Conservation (phyloP, 37 sponge, comb jelly and placozoan species). For the Ephydatia muelleri region DNA sequence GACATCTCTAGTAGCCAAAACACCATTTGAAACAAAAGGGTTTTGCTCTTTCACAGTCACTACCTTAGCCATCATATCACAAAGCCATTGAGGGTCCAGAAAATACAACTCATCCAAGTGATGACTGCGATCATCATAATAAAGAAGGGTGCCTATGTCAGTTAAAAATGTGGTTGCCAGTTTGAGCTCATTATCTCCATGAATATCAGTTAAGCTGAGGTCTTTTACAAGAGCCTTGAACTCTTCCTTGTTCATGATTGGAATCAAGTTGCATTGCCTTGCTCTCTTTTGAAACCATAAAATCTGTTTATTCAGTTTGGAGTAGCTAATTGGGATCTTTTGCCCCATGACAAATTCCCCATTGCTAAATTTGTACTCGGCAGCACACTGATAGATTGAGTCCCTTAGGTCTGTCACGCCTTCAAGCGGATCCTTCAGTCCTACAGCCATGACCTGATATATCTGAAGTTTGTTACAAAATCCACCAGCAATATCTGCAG, state of each 20-base stretch:
- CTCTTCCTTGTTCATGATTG: conserved; percentile 75
- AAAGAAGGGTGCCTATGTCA: conserved; percentile 82
- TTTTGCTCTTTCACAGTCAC: conserved; percentile 83
- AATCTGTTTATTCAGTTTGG: conserved; percentile 69
- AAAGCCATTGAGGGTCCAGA: conserved; percentile 91
- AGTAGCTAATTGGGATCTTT: conserved; percentile 87
- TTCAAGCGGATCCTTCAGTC: conserved; percentile 56
- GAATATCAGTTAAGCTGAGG: conserved; percentile 65
- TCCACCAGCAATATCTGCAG: conserved; percentile 30
- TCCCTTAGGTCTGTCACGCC: conserved; percentile 70
- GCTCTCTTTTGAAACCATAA: conserved; percentile 62
- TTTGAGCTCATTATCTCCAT: conserved; percentile 75
- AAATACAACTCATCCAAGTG: conserved; percentile 84
- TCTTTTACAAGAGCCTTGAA: conserved; percentile 69
- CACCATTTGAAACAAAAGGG: conserved; percentile 79
- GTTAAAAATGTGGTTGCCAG: conserved; percentile 79
- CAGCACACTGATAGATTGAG: conserved; percentile 81
- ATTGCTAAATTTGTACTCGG: conserved; percentile 42
- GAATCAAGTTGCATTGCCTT: conserved; percentile 33
- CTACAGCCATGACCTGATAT: conserved; percentile 56
- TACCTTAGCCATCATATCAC: conserved; percentile 86
- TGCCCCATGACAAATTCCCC: conserved; percentile 75
- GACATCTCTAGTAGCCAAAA: conserved; percentile 46
- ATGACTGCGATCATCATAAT: conserved; percentile 83
- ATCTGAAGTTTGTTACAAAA: conserved; percentile 61